Conservation (phyloP, 2,888 invertebrate species). For the Nycteola revayana region DNA sequence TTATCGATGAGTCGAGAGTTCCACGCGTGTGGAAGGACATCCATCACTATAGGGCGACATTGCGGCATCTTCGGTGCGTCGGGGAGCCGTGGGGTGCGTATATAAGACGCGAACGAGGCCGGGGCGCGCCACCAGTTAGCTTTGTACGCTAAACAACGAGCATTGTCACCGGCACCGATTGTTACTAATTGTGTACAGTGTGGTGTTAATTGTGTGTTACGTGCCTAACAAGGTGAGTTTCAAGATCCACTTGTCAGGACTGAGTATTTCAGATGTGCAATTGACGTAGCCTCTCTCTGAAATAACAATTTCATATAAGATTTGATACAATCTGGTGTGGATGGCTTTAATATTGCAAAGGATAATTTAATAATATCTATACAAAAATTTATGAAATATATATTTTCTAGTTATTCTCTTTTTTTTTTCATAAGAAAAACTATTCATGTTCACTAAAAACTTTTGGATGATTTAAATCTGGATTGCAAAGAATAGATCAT, state of each 20-base stretch:
- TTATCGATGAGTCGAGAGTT: constrained; percentile 41
- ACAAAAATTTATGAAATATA: too few relatives aligned
- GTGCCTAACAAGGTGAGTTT: constrained; percentile 54
- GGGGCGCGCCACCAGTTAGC: constrained; percentile 68
- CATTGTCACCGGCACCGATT: constrained; percentile 48
- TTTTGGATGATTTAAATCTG: too few relatives aligned
- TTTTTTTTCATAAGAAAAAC: too few relatives aligned
- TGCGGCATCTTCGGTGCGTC: constrained; percentile 58
- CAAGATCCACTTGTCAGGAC: not conserved
- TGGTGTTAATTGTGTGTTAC: constrained; percentile 55
- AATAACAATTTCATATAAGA: too few relatives aligned
- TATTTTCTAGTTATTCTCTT: too few relatives aligned
- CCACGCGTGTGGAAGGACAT: constrained; percentile 46
- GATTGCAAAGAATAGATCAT: too few relatives aligned
- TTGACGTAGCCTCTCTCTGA: too few relatives aligned
- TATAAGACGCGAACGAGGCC: constrained; percentile 59
- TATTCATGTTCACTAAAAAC: too few relatives aligned
- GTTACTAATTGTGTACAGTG: constrained; percentile 54
- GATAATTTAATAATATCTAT: too few relatives aligned
- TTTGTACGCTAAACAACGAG: constrained; percentile 49
- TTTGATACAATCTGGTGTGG: too few relatives aligned
- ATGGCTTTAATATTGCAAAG: too few relatives aligned
- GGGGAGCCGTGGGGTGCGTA: constrained; percentile 59
- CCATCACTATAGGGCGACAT: constrained; percentile 60
- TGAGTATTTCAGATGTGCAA: too few relatives aligned